Percentiles rank a stretch among this genome's conserved stretches.
phyloP scores from a whole-genome alignment of 2,888 invertebrate genomes.

The Athetis lepigone region DNA sequence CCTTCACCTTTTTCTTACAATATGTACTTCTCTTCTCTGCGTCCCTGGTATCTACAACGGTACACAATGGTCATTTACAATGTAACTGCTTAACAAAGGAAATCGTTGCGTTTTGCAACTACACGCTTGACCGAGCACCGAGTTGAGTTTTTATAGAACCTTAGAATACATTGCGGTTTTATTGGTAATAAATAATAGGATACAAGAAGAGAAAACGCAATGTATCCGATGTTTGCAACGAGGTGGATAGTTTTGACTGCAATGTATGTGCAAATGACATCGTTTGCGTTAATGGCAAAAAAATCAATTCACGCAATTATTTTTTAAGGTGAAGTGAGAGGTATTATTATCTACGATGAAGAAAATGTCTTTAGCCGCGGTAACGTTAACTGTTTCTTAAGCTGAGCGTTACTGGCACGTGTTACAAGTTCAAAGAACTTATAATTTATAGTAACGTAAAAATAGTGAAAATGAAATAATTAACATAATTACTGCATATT shows the following conservation, averaged over 20 bases:
- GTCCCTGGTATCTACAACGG: slow-evolving; percentile 30
- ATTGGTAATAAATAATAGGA: fast-evolving
- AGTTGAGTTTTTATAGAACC: slow-evolving; percentile 8
- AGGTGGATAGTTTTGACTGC: not conserved
- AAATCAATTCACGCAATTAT: slow-evolving; percentile 12
- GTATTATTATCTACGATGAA: slow-evolving; percentile 17
- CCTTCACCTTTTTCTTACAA: slow-evolving; percentile 1
- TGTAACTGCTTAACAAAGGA: slow-evolving; percentile 43
- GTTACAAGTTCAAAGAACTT: too few relatives aligned
- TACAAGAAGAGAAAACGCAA: not conserved
- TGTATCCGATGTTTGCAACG: not conserved
- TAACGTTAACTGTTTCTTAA: not conserved
- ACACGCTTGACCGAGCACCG: slow-evolving; percentile 40
- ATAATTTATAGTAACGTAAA: too few relatives aligned
- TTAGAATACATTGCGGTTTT: slow-evolving; percentile 25
- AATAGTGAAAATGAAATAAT: too few relatives aligned
- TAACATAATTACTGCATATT: too few relatives aligned
- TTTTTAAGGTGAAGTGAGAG: slow-evolving; percentile 36
- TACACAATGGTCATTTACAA: slow-evolving; percentile 44
- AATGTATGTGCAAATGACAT: not conserved
- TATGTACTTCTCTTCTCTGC: slow-evolving; percentile 23
- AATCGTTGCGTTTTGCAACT: slow-evolving; percentile 51
- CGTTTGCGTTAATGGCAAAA: slow-evolving; percentile 17
- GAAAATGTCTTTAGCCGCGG: slow-evolving; percentile 9
- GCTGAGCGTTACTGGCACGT: not conserved